Conservation (phyloP, 2,797 vertebrate genomes). For the Aythya fuligula region DNA sequence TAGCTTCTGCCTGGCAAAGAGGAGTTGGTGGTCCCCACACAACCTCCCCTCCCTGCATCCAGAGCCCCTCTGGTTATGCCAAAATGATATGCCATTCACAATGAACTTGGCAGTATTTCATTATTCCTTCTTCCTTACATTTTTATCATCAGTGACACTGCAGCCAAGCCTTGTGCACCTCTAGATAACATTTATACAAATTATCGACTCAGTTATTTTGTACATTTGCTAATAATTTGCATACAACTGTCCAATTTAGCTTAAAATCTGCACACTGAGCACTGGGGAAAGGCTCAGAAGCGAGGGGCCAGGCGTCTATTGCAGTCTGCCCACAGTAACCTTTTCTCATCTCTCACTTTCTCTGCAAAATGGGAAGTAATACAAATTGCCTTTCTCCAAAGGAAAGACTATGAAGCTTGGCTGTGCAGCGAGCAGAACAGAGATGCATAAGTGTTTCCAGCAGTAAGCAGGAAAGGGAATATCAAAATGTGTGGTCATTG, state of each 20-base stretch:
- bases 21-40: not conserved
- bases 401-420: not conserved
- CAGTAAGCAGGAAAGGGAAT: not conserved
- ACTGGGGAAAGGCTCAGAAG: not conserved
- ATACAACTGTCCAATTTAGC: not conserved
- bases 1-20: not conserved
- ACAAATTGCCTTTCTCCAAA: not conserved
- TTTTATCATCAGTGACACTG: not conserved
- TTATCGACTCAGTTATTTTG: not conserved
- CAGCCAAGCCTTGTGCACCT: not conserved
- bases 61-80: not conserved
- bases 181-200: not conserved
- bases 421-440: not conserved
- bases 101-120: not conserved
- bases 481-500: accelerated
- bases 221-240: not conserved
- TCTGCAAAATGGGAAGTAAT: not conserved
- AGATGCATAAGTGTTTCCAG: not conserved
- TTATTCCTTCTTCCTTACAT: not conserved
- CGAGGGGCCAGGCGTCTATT: not conserved
- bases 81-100: not conserved
- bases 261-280: not conserved
- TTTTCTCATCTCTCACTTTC: not conserved
- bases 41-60: not conserved
- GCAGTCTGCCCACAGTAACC: not conserved